Evolutionary conservation across 23 tunicate genomes (phyloP), one percentile per base, ranked within the genome.

Genomic region (Phallusia fumigata): DNA sequence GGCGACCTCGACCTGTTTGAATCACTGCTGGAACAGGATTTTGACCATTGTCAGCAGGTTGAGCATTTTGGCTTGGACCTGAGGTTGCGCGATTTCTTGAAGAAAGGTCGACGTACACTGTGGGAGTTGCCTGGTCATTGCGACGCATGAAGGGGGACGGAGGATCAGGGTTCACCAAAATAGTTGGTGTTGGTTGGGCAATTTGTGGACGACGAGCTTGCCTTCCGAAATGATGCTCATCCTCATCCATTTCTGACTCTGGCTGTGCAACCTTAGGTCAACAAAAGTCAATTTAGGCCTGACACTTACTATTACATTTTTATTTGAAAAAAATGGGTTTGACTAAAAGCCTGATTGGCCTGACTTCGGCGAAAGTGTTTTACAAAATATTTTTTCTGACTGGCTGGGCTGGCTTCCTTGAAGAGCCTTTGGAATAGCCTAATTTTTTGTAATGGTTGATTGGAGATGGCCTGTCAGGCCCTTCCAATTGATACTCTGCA

Each of bases 161-260:
- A 10, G 69, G 69, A 21, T 58, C 28, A 21, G 69, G 69, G 69
- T 58, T 58, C 28, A 58, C 69, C 3, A 58, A 58, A 21, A 58
- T 58, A 6, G 69, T 58, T 58, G 69, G 69, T 8, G 69, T 58
- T 58, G 69, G 69, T 22, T 58, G 69, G 13, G 69, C 69, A 58
- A 58, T 58, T 22, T 13, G 28, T 1, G 69, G 28, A 1, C 16
- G 69, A 6, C 15, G 26, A 22, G 26, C 28, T 21, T 58, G 69
- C 16, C 1, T 5, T 13, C 28, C 26, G 11, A 3, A 3, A 16
- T 24, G 69, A 16, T 58, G 8, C 3, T 58, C 16, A 24, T 58
- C 28, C 13, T 58, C 69, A 13, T 24, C 69, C 26, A 22, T 24
- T 58, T 58, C 69, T 21, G 69, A 58, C 28, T 58, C 69, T 58